Evolutionary conservation across 2,113 vertebrate genomes (phyloP).

Genomic region (Pogona vitticeps): DNA sequence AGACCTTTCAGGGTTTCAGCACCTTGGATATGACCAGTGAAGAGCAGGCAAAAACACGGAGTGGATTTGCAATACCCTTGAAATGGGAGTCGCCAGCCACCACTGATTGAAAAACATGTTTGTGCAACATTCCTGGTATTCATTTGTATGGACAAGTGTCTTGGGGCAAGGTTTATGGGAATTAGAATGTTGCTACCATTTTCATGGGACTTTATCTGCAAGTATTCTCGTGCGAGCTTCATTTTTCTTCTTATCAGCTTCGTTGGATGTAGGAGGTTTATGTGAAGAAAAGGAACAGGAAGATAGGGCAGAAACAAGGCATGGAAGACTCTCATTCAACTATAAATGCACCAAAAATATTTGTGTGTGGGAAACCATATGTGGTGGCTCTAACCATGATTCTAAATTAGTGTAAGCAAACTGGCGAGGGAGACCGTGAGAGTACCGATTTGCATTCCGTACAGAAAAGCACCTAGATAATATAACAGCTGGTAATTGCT

Average conservation of each 20-base stretch:
- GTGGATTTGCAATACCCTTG: too few species aligned
- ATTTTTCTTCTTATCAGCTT: conserved; percentile 52
- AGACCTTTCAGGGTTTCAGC: too few species aligned
- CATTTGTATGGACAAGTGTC: conserved; percentile 48
- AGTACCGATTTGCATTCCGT: not conserved
- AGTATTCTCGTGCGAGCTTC: conserved; percentile 40
- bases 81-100: too few species aligned
- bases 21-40: too few species aligned
- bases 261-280: conserved; percentile 58
- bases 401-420: not conserved
- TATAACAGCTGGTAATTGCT: conserved; percentile 5
- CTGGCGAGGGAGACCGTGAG: conserved; percentile 9
- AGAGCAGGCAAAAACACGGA: too few species aligned
- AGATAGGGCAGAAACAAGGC: conserved; percentile 24
- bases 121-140: conserved; percentile 47
- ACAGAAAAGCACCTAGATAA: conserved; percentile 9
- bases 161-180: not conserved
- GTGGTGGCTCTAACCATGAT: not conserved
- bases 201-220: not conserved
- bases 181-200: not conserved
- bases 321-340: conserved; percentile 46
- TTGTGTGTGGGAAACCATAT: conserved; percentile 27
- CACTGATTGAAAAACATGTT: conserved; percentile 21
- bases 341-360: conserved; percentile 13
- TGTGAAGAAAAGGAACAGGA: not conserved